A percentile compares a stretch with the other conserved stretches of the same genome.
Evolutionary conservation across 2,113 vertebrate genomes (phyloP).

Genomic region (Dasyurus viverrinus): DNA sequence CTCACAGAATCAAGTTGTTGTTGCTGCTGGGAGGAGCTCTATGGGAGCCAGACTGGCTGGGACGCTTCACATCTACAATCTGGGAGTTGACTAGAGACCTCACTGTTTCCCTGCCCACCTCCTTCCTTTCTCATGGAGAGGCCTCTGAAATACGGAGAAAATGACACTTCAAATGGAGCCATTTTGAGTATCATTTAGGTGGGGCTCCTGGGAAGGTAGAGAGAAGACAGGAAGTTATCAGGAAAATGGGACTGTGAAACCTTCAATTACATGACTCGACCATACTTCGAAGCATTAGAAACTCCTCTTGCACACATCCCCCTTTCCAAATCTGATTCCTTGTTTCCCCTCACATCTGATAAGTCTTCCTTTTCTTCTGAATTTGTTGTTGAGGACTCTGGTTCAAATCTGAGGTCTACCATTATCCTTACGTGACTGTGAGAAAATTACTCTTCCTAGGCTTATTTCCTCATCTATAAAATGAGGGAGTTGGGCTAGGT

Average conservation of each 20-base stretch:
- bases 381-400: background rate
- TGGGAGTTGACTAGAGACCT: constrained; percentile 51
- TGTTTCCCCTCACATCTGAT: background rate
- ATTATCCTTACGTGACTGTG: background rate
- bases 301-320: background rate
- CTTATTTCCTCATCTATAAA: background rate
- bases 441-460: background rate
- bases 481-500: background rate
- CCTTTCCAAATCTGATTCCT: background rate
- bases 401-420: background rate
- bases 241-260: background rate
- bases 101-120: background rate
- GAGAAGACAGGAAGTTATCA: background rate
- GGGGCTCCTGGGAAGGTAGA: background rate
- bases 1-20: constrained; percentile 84
- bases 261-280: too few relatives aligned
- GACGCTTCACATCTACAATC: constrained; percentile 82
- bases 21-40: constrained; percentile 86
- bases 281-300: background rate
- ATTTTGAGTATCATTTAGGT: background rate
- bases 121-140: background rate
- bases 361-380: background rate
- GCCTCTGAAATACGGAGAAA: background rate
- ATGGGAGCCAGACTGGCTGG: constrained; percentile 83
- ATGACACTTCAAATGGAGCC: background rate